Evolutionary conservation across 2,888 invertebrate species (phyloP).

Genomic region (Drosophila phalerata): DNA sequence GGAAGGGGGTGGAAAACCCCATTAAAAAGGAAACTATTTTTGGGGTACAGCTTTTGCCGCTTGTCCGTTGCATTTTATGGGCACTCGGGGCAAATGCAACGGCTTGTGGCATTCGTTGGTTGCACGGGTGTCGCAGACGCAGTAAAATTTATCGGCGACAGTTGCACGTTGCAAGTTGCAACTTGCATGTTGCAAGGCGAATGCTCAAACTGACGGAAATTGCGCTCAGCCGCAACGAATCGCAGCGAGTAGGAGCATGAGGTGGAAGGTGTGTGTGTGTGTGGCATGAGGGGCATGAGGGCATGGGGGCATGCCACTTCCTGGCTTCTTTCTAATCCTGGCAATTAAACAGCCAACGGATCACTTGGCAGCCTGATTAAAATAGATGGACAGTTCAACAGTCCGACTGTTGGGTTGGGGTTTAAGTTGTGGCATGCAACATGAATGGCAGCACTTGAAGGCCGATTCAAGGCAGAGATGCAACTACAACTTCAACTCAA

Average conservation of each 20-base stretch:
- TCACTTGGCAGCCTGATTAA: slow-evolving; percentile 47
- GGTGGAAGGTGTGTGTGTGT: background rate
- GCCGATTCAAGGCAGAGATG: slow-evolving; percentile 23
- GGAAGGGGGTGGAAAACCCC: slow-evolving; percentile 26
- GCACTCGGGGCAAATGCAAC: slow-evolving; percentile 12
- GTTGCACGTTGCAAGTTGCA: slow-evolving; percentile 57
- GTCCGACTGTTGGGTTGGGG: slow-evolving; percentile 1
- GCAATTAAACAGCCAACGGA: slow-evolving; percentile 66
- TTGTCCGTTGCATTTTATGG: slow-evolving; percentile 57
- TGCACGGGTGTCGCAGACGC: slow-evolving; percentile 33
- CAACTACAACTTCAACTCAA: slow-evolving; percentile 40
- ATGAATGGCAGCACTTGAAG: slow-evolving; percentile 55
- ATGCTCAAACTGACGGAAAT: slow-evolving; percentile 62
- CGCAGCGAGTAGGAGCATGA: slow-evolving; percentile 3
- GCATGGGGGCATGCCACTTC: slow-evolving; percentile 55
- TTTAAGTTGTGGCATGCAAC: slow-evolving; percentile 14
- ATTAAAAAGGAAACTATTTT: slow-evolving; percentile 66
- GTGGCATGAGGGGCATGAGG: background rate
- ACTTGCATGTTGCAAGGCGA: slow-evolving; percentile 45
- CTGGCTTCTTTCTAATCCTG: slow-evolving; percentile 67
- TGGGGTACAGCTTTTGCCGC: slow-evolving; percentile 30
- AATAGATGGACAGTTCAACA: slow-evolving; percentile 33
- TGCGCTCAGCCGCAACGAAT: slow-evolving; percentile 67
- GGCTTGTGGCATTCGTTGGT: background rate
- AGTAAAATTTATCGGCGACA: slow-evolving; percentile 79